These are phyloP conservation scores for Lasaia peninsularis DNA, from an alignment of 1,140 invertebrate species.

Conservation along the genomic window DNA sequence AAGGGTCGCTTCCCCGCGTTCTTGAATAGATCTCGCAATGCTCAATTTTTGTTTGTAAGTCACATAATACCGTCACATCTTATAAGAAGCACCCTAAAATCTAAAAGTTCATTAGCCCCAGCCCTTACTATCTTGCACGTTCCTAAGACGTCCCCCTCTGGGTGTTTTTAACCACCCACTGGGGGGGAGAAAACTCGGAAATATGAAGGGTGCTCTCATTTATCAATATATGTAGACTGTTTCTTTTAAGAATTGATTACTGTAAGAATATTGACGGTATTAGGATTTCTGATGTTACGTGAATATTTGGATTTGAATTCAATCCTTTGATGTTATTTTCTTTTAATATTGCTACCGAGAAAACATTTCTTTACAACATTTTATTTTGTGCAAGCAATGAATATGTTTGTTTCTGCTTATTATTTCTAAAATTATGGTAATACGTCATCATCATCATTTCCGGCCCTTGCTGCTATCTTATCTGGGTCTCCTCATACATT, in stretches of 20 bases:
- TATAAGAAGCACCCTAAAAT: slow-evolving; percentile 40
- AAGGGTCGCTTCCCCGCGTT: slow-evolving; percentile 1
- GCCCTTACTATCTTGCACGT: slow-evolving; percentile 72
- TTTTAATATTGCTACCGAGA: not conserved
- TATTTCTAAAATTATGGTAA: too few relatives aligned
- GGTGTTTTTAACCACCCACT: slow-evolving; percentile 31
- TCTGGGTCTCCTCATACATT: too few relatives aligned
- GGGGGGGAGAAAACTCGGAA: slow-evolving; percentile 51
- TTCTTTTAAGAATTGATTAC: slow-evolving; percentile 74
- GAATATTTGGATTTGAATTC: slow-evolving; percentile 8
- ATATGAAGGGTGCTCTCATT: slow-evolving; percentile 74
- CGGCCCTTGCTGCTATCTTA: too few relatives aligned
- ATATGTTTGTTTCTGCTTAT: too few relatives aligned
- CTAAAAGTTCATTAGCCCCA: slow-evolving; percentile 72
- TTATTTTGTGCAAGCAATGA: too few relatives aligned
- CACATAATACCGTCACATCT: slow-evolving; percentile 12
- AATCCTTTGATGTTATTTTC: not conserved
- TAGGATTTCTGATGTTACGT: slow-evolving; percentile 2
- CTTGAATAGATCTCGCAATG: not conserved
- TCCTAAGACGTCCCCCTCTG: slow-evolving; percentile 56
- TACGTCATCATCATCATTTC: too few relatives aligned
- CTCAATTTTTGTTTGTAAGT: slow-evolving; percentile 9
- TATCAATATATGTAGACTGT: slow-evolving; percentile 74
- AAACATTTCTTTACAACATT: too few relatives aligned
- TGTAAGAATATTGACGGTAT: slow-evolving; percentile 15